Evolutionary conservation across 2,113 vertebrate species (phyloP), one percentile per base, ranked within the genome.

Genomic region (Myocastor coypus): DNA sequence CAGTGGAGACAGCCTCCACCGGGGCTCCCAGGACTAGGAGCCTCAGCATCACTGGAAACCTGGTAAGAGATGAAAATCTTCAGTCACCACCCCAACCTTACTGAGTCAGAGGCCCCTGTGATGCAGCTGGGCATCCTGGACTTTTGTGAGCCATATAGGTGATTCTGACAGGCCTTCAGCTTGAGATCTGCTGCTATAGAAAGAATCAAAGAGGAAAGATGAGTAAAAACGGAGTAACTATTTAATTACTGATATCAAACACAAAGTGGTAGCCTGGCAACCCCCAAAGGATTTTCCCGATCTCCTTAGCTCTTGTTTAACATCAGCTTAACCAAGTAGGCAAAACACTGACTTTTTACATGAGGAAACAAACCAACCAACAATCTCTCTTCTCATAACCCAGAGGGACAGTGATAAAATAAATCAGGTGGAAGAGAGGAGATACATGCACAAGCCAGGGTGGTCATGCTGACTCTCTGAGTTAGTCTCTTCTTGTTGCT

Each of bases 391-490:
- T 30, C 6, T 75, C 28, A 28, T 34, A 34, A 61, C 46, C 17
- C 37, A 3, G 14, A 37, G 4, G 78, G 26, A 87, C 0, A 59
- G 9, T 24, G 4, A 5, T 11, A 71, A 34, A 68, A 40, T 84
- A 34, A 75, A 37, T n/a, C 88, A 68, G 40, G 37, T 11, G 12
- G 17, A 81, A 40, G n/a, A 86, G 13, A 55, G 17, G 1, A 26
- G 11, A 46, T 28, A 16, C 0, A 0, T 3, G 5, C 5, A 19
- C 34, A 55, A 16, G 52, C 59, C 17, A 17, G 8, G 50, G 5
- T 34, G 1, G 3, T 5, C n/a, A 50, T 52, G 46, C 77, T 46
- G 46, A 24, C 46, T 46, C 4, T 46, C 46, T 46, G 46, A 46
- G 46, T 46, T 46, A 46, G 5, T 46, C 46, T 46, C 8, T 8